Evolutionary conservation across 2,797 vertebrate species (phyloP).

Genomic region (Leptatherina wallacei): DNA sequence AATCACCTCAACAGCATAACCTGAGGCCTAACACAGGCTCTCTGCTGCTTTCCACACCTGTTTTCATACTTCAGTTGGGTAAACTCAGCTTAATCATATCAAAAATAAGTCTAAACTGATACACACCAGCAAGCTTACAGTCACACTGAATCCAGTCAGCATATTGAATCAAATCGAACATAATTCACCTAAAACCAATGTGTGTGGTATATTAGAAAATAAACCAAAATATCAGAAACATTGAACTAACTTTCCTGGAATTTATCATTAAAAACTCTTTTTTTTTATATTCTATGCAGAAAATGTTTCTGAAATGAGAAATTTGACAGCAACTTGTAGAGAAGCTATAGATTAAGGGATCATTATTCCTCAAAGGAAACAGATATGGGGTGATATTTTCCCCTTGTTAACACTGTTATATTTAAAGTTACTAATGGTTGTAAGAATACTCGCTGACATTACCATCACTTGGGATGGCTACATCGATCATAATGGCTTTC

Average conservation of each 20-base stretch:
- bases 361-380: too few relatives aligned
- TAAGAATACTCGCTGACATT: too few relatives aligned
- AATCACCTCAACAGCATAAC: slow-evolving; percentile 77
- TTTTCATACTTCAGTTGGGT: slow-evolving; percentile 59
- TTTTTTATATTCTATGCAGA: neutral
- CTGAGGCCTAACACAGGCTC: slow-evolving; percentile 58
- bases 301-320: too few relatives aligned
- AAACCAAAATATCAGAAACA: neutral
- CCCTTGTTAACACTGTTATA: too few relatives aligned
- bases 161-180: slow-evolving; percentile 11
- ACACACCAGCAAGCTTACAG: slow-evolving; percentile 2
- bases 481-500: too few relatives aligned
- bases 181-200: neutral
- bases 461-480: too few relatives aligned
- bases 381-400: too few relatives aligned
- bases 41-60: slow-evolving; percentile 58
- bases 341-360: too few relatives aligned
- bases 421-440: too few relatives aligned
- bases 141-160: slow-evolving; percentile 13
- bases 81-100: slow-evolving; percentile 54
- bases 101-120: slow-evolving; percentile 32
- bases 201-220: neutral
- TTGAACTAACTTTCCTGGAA: neutral
- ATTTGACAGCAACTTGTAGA: too few relatives aligned
- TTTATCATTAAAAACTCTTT: neutral